phyloP scores from a whole-genome alignment of 2,888 invertebrate species.

The Bombylius discolor region DNA sequence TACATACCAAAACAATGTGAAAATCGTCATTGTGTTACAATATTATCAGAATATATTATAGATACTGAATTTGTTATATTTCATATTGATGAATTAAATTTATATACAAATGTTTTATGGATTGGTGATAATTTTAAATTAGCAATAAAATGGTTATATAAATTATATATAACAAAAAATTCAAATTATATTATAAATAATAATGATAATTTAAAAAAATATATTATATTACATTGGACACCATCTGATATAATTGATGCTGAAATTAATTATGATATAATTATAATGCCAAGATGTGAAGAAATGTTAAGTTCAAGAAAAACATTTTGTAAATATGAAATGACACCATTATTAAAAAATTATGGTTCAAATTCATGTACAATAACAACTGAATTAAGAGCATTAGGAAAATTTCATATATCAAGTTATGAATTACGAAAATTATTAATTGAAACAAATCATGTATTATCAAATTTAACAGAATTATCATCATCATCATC shows the following conservation, averaged over 20 bases:
- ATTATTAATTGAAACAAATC: constrained; percentile 7
- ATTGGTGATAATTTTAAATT: constrained; percentile 45
- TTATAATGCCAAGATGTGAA: constrained; percentile 53
- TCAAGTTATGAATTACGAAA: constrained; percentile 1
- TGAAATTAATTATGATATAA: constrained; percentile 38
- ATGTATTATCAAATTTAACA: background rate
- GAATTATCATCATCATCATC: background rate
- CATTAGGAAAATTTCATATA: constrained; percentile 21
- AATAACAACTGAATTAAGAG: constrained; percentile 19
- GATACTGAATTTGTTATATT: constrained; percentile 43
- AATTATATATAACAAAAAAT: constrained; percentile 12
- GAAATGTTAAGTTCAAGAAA: constrained; percentile 20
- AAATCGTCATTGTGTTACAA: constrained; percentile 32
- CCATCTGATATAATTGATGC: constrained; percentile 48
- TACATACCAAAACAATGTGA: constrained; percentile 11
- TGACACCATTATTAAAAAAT: constrained; percentile 53
- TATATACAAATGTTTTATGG: constrained; percentile 57
- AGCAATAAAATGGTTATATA: constrained; percentile 32
- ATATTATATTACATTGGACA: constrained; percentile 49
- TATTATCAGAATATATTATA: constrained; percentile 40
- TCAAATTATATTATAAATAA: background rate
- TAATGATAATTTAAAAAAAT: constrained; percentile 17
- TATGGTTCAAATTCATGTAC: constrained; percentile 45
- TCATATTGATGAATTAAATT: constrained; percentile 45
- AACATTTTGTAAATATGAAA: constrained; percentile 51